These are phyloP conservation scores for Vannuccia rotundouncinata DNA, from an alignment of 2,888 invertebrate genomes.

Conservation along the genomic window DNA sequence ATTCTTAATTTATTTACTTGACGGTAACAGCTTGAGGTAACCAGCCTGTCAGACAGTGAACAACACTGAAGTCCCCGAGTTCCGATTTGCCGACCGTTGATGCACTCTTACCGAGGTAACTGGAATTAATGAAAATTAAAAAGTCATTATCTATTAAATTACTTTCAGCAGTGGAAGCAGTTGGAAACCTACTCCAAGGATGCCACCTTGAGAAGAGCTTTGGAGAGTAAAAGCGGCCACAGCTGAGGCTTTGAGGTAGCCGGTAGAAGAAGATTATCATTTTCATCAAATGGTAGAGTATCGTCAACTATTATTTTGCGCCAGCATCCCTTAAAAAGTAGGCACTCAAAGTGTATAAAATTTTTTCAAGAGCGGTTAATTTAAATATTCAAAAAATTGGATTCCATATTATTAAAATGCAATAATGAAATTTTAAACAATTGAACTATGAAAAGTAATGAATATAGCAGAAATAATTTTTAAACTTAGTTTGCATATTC, in stretches of 20 bases:
- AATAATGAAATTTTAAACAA: neutral
- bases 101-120: constrained; percentile 48
- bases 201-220: constrained; percentile 57
- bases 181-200: constrained; percentile 49
- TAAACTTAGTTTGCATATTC: too few relatives aligned
- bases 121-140: constrained; percentile 43
- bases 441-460: neutral
- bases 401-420: too few relatives aligned
- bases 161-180: neutral
- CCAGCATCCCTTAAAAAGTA: constrained; percentile 57
- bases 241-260: constrained; percentile 51
- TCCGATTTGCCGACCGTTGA: constrained; percentile 45
- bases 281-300: constrained; percentile 53
- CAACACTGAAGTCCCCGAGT: constrained; percentile 55
- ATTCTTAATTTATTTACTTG: too few relatives aligned
- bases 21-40: constrained; percentile 51
- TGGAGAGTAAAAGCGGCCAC: constrained; percentile 57
- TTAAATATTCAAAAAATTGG: too few relatives aligned
- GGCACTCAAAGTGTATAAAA: constrained; percentile 34
- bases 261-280: constrained; percentile 51
- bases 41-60: constrained; percentile 56
- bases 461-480: too few relatives aligned
- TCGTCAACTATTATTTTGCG: constrained; percentile 56
- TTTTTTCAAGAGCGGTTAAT: too few relatives aligned
- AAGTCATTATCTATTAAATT: too few relatives aligned